Base-by-base conservation (phyloP, 2,797 vertebrate genomes). In the Hozukius guyotensis region DNA sequence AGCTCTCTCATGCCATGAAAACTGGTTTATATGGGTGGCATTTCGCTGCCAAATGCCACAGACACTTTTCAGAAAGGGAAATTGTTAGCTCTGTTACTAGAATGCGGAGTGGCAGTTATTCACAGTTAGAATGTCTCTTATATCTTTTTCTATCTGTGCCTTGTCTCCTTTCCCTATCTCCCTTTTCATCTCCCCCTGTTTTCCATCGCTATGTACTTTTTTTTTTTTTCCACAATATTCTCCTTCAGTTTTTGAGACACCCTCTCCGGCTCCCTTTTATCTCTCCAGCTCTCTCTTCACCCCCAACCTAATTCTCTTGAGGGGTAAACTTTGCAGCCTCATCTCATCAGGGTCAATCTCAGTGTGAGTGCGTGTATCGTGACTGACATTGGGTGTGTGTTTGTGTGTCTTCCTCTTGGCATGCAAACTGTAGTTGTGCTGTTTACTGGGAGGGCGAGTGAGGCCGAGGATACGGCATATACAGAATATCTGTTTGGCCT, bases 21-120 rank as follows among this genome's bases (percentile, higher is more conserved):
- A 88, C 83, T 75, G 77, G 84, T 90, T 92, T 91, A 91, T 88
- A 90, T 84, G 81, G 79, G 80, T 80, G 85, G 59, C 88, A 84
- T 90, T 90, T 91, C 60, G 72, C 84, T 81, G 79, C 76, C 87
- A 87, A 89, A 90, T 87, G 87, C 81, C 87, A 85, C 67, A 87
- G 83, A 89, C 74, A 73, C 81, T 82, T 88, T 86, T 88, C 70
- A 82, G 75, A 80, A 65, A 73, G 79, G 72, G 61, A 88, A 93
- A 92, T 85, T 90, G 87, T 87, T 81, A 74, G 75, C 73, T 82
- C 80, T 73, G 73, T 88, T 87, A 70, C 72, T 70, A 72, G 49
- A 84, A 89, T 66, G 55, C 61, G 88, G 77, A 81, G 80, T 82
- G 79, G 81, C 82, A 79, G 80, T 84, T 84, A 84, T 88, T 89